Conservation (phyloP, 1,140 invertebrate genomes). For the Brachionus angularis region DNA sequence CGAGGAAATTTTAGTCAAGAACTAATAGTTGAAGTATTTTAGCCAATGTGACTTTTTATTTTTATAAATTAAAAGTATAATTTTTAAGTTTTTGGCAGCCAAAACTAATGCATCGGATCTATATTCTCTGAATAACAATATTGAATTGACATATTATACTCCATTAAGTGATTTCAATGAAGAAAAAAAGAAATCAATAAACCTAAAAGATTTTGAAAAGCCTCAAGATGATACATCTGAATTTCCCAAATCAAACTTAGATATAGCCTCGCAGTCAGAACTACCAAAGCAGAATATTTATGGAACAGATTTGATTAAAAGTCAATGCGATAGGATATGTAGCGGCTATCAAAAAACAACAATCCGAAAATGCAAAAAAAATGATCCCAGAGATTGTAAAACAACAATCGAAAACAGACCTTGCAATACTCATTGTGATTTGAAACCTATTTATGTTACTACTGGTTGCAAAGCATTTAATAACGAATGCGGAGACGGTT, state of each 20-base stretch:
- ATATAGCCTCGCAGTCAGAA: background rate
- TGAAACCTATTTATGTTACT: background rate
- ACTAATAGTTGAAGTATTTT: slow-evolving; percentile 23
- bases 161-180: no score
- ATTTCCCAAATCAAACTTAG: background rate
- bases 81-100: slow-evolving; percentile 38
- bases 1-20: slow-evolving; percentile 26
- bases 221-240: background rate
- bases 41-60: background rate
- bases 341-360: slow-evolving; percentile 5
- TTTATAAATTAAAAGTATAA: background rate
- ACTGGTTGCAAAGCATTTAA: background rate
- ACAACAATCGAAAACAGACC: background rate
- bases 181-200: no score
- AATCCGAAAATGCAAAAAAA: background rate
- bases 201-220: no score
- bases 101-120: no score
- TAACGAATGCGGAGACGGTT: background rate
- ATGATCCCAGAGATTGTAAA: slow-evolving; percentile 8
- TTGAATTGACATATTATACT: no score
- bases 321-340: slow-evolving; percentile 31
- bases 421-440: slow-evolving; percentile 19
- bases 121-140: no score
- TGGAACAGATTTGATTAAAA: background rate
- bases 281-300: background rate